phyloP scores from a whole-genome alignment of 1,140 invertebrate genomes.

The Anastrepha ludens region DNA sequence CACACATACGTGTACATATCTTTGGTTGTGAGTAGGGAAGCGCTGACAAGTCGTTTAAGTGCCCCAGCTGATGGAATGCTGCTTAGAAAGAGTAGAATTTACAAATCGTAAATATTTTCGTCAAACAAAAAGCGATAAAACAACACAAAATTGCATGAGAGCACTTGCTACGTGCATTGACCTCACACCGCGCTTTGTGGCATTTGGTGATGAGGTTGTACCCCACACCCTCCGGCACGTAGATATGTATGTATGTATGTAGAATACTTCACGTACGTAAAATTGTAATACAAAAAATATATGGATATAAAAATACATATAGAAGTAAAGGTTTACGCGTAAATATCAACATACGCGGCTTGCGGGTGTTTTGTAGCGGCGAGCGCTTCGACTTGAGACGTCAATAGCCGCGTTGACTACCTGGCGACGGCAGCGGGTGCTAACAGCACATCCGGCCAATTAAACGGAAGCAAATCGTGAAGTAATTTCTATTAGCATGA shows the following conservation, averaged over 20 bases:
- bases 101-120: background rate
- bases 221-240: background rate
- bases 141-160: background rate
- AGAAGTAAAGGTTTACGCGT: background rate
- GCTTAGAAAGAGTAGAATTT: background rate
- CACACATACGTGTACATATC: too few species aligned
- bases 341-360: slow-evolving; percentile 13
- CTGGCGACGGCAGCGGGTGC: background rate
- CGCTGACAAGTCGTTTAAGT: background rate
- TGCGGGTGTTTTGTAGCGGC: background rate
- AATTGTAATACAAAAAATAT: background rate
- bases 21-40: background rate
- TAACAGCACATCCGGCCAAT: background rate
- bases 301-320: background rate
- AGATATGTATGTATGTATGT: background rate
- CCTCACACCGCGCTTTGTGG: background rate
- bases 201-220: background rate
- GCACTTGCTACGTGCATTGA: background rate
- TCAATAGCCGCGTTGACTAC: background rate
- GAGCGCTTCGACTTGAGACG: background rate
- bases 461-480: slow-evolving; percentile 32
- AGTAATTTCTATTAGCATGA: background rate
- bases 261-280: background rate
- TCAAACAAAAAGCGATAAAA: background rate
- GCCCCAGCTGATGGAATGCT: background rate